phyloP scores from a whole-genome alignment of 1,140 invertebrate species.

The Bombus haemorrhoidalis region DNA sequence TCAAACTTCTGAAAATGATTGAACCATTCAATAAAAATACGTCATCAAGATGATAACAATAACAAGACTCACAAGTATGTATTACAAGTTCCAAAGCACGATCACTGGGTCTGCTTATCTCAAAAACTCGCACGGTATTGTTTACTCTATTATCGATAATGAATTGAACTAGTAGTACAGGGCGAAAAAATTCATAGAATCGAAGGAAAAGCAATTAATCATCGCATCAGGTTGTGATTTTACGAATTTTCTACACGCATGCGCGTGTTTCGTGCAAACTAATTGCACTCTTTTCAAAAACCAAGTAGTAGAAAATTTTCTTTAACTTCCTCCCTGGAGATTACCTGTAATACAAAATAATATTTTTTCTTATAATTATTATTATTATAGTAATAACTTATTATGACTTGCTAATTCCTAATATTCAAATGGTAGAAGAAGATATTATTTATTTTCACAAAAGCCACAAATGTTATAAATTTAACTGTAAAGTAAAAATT shows the following conservation, averaged over 20 bases:
- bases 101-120: not conserved
- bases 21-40: not conserved
- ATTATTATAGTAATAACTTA: too few relatives aligned
- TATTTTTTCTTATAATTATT: too few relatives aligned
- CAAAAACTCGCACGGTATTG: not conserved
- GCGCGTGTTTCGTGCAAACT: not conserved
- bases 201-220: not conserved
- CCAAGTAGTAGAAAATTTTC: not conserved
- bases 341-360: not conserved
- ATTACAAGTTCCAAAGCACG: not conserved
- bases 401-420: not conserved
- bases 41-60: not conserved
- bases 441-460: not conserved
- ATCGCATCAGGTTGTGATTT: not conserved
- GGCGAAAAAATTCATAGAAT: not conserved
- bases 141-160: not conserved
- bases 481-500: not conserved
- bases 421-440: not conserved
- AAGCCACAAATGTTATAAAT: not conserved
- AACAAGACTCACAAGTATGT: not conserved
- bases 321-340: not conserved
- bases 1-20: not conserved
- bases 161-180: not conserved
- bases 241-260: slow-evolving; percentile 17
- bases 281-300: slow-evolving; percentile 8